Conservation (phyloP, 2,113 vertebrate genomes). For the Ptyas mucosa region DNA sequence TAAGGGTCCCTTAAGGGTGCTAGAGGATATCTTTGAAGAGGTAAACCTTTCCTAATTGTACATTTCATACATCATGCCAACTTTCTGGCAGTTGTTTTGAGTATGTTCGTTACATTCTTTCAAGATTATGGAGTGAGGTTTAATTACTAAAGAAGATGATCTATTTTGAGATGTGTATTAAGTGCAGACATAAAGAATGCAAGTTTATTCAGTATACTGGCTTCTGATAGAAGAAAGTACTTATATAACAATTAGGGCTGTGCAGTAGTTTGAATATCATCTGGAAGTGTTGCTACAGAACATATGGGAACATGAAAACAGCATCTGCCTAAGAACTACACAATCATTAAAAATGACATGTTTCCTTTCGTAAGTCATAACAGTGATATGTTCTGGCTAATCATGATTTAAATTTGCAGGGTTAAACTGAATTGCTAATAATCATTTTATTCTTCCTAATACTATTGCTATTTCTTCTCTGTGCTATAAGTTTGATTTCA, state of each 20-base stretch:
- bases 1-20: background rate
- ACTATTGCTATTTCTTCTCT: background rate
- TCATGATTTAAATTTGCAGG: background rate
- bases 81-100: background rate
- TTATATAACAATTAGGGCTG: background rate
- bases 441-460: background rate
- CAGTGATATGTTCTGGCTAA: background rate
- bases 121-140: background rate
- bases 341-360: background rate
- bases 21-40: background rate
- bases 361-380: background rate
- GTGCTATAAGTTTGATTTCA: background rate
- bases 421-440: background rate
- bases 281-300: background rate
- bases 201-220: background rate
- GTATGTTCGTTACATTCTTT: background rate
- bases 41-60: background rate
- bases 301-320: background rate
- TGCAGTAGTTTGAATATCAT: background rate
- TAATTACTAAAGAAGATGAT: background rate
- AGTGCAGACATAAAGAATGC: background rate
- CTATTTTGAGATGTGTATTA: background rate
- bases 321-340: background rate
- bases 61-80: background rate
- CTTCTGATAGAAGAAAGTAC: background rate